A percentile compares a stretch with the other conserved stretches of the same genome.
These are phyloP conservation scores for Drosophila willistoni DNA, from an alignment of 1,140 invertebrate genomes.

Conservation along the genomic window DNA sequence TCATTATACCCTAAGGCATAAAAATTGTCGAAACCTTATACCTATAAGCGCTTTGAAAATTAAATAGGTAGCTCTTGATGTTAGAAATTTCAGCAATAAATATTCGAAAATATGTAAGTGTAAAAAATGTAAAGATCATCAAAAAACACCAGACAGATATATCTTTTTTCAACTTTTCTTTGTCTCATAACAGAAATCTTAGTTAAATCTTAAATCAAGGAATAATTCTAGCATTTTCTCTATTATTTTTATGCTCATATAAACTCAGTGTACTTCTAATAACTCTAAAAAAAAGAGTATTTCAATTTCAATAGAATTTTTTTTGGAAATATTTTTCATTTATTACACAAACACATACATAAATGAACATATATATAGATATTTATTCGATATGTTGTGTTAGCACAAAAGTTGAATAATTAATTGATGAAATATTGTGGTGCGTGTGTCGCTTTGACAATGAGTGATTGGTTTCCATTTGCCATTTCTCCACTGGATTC, in stretches of 20 bases:
- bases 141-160: too few species aligned
- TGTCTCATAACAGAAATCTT: too few species aligned
- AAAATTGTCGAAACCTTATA: slow-evolving; percentile 1
- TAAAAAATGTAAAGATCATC: too few species aligned
- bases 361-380: background rate
- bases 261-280: too few species aligned
- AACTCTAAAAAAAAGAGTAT: background rate
- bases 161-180: too few species aligned
- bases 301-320: background rate
- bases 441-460: slow-evolving; percentile 62
- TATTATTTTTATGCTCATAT: too few species aligned
- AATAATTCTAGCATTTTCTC: too few species aligned
- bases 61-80: too few species aligned
- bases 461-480: slow-evolving; percentile 70
- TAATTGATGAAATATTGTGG: slow-evolving; percentile 78
- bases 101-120: too few species aligned
- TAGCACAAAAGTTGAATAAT: slow-evolving; percentile 58
- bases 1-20: slow-evolving; percentile 6
- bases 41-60: slow-evolving; percentile 5
- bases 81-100: too few species aligned
- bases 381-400: slow-evolving; percentile 9
- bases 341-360: too few species aligned
- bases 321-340: background rate
- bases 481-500: slow-evolving; percentile 20
- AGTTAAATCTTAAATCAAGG: too few species aligned